phyloP scores from a whole-genome alignment of 92 coral and sea anemone genomes.

The Zoanthus gigantus region DNA sequence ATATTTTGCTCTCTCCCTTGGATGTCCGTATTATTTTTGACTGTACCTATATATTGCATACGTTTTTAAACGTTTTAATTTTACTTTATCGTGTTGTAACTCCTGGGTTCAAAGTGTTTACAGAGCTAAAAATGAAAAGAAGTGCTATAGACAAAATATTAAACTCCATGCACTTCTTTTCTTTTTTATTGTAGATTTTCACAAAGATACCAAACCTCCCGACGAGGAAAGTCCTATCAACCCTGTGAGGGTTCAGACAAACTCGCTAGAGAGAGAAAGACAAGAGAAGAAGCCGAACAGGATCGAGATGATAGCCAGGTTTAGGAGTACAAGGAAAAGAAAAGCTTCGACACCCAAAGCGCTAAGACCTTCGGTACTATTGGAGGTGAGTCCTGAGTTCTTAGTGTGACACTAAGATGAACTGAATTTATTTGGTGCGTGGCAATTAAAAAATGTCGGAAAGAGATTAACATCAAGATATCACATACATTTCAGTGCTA shows the following conservation, averaged over 20 bases:
- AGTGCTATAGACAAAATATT: background rate
- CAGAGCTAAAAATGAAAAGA: background rate
- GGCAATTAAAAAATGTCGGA: too few species aligned
- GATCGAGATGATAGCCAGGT: constrained; percentile 86
- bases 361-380: constrained; percentile 70
- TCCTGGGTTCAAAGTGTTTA: background rate
- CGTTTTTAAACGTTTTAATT: too few species aligned
- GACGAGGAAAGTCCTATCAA: constrained; percentile 16
- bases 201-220: constrained; percentile 26
- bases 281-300: constrained; percentile 78
- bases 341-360: constrained; percentile 55
- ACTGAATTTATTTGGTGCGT: too few species aligned
- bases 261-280: constrained; percentile 57
- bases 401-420: too few species aligned
- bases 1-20: too few species aligned
- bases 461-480: too few species aligned
- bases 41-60: too few species aligned
- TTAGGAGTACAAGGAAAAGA: constrained; percentile 69
- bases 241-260: constrained; percentile 11
- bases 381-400: constrained; percentile 63
- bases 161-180: background rate
- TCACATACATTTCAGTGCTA: too few species aligned
- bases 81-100: too few species aligned
- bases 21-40: too few species aligned
- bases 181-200: constrained; percentile 11